phyloP scores from a whole-genome alignment of 2,797 vertebrate species.

The Silurus lanzhouensis region DNA sequence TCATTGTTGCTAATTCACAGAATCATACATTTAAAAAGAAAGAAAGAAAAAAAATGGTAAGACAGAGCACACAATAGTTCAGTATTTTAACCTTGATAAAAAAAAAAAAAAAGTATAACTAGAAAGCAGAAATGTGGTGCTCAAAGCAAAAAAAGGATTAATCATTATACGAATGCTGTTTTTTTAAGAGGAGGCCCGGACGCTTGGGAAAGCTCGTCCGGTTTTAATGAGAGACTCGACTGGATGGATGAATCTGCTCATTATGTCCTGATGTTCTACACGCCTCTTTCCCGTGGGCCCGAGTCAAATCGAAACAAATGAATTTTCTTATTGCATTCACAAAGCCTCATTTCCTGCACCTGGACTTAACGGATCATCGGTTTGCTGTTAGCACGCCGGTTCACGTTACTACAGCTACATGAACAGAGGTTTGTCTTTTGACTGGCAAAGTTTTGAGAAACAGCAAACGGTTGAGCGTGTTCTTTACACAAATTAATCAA shows the following conservation, averaged over 20 bases:
- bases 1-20: not conserved
- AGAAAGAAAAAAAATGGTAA: not conserved
- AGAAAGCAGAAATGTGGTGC: not conserved
- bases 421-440: not conserved
- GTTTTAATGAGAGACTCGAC: not conserved
- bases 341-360: slow-evolving; percentile 47
- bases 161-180: not conserved
- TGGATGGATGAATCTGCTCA: slow-evolving; percentile 32
- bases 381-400: not conserved
- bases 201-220: not conserved
- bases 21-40: too few species aligned
- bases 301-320: slow-evolving; percentile 61
- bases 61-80: not conserved
- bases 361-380: slow-evolving; percentile 29
- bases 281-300: slow-evolving; percentile 47
- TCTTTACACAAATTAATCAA: not conserved
- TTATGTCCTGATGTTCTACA: slow-evolving; percentile 50
- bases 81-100: not conserved
- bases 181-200: not conserved
- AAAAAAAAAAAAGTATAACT: too few species aligned
- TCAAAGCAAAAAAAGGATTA: not conserved
- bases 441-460: not conserved
- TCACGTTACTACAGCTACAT: not conserved
- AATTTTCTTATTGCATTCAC: slow-evolving; percentile 43
- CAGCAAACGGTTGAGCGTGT: not conserved